phyloP scores from a whole-genome alignment of 2,113 vertebrate genomes.

The Campylorhamphus procurvoides region DNA sequence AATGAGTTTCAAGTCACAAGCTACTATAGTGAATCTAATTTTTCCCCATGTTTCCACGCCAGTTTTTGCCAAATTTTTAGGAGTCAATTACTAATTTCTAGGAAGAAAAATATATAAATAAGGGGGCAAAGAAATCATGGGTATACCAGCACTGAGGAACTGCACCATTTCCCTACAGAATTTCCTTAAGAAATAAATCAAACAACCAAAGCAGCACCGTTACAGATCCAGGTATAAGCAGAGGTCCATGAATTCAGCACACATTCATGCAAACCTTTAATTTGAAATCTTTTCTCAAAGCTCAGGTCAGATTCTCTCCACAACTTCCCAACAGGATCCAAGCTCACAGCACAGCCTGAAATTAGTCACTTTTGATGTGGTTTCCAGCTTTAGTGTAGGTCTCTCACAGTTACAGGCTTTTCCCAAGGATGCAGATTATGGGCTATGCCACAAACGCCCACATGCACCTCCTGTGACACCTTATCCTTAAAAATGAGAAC shows the following conservation, averaged over 20 bases:
- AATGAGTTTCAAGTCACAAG: neutral
- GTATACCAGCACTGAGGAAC: neutral
- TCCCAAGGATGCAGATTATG: neutral
- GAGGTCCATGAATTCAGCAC: neutral
- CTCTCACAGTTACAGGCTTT: neutral
- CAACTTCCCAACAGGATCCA: neutral
- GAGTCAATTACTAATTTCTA: neutral
- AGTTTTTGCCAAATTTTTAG: neutral
- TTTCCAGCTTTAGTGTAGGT: conserved; percentile 4
- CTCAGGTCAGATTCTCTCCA: neutral
- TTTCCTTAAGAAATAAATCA: neutral
- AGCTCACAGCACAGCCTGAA: neutral
- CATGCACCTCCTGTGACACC: neutral
- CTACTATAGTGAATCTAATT: neutral
- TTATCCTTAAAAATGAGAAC: neutral
- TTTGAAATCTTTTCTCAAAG: neutral
- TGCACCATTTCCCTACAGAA: neutral
- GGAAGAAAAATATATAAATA: neutral
- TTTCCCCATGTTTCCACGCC: neutral
- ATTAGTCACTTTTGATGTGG: neutral
- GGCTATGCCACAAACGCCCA: neutral
- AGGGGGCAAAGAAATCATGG: neutral
- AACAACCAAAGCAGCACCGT: neutral
- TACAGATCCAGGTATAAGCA: neutral
- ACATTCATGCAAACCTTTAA: neutral